phyloP scores from a whole-genome alignment of 2,797 vertebrate genomes.

The Thripadectes ignobilis region DNA sequence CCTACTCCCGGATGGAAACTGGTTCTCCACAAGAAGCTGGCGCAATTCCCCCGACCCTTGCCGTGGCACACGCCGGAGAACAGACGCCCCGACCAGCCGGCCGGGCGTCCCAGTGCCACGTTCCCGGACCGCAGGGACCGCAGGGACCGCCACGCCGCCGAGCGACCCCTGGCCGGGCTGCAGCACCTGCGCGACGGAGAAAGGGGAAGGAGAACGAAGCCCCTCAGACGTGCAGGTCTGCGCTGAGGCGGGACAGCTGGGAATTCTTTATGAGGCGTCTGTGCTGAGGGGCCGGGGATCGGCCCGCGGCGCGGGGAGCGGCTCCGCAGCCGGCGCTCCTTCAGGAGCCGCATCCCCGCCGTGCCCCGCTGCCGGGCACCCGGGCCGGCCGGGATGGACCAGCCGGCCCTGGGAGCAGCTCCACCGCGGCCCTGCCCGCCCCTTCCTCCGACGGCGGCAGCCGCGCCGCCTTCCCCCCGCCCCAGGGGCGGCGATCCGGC shows the following conservation, averaged over 20 bases:
- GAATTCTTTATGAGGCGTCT: rapidly evolving
- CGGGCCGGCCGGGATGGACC: too few species aligned
- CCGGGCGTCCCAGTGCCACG: not conserved
- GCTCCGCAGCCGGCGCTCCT: not conserved
- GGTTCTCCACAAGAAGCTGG: not conserved
- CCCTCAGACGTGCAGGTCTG: not conserved
- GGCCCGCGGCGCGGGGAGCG: not conserved
- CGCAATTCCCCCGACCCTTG: not conserved
- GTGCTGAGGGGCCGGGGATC: rapidly evolving
- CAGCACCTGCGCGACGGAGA: not conserved
- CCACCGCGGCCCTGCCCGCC: too few species aligned
- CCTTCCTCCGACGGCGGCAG: too few species aligned
- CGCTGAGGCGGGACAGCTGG: not conserved
- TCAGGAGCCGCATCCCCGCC: not conserved
- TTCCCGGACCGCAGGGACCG: not conserved
- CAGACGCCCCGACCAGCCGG: not conserved
- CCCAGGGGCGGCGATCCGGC: too few species aligned
- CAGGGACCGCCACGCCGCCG: not conserved
- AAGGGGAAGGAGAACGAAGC: not conserved
- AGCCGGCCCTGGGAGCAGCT: too few species aligned
- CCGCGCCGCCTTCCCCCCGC: too few species aligned
- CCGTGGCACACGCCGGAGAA: not conserved
- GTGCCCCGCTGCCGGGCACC: too few species aligned
- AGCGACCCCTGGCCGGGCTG: not conserved
- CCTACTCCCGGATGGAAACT: not conserved